These are phyloP conservation scores for Albula goreensis DNA, from an alignment of 2,113 vertebrate genomes.

Conservation along the genomic window DNA sequence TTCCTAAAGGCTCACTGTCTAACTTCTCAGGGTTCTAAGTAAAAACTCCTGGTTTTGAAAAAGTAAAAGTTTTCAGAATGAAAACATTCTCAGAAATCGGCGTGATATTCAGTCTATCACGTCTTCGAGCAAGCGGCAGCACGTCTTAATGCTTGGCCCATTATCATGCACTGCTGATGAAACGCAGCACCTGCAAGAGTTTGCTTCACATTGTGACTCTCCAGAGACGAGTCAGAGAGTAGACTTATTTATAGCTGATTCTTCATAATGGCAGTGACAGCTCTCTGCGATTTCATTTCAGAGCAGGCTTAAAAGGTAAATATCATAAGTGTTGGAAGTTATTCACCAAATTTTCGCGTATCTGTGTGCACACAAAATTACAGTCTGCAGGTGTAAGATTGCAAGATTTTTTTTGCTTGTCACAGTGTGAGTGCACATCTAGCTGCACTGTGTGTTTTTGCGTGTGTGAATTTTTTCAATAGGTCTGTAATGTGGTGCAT, in stretches of 20 bases:
- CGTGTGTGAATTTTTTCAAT: constrained; percentile 47
- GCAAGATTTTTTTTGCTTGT: background rate
- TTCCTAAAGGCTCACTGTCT: background rate
- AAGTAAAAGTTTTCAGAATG: background rate
- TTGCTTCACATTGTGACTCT: constrained; percentile 53
- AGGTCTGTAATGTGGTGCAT: constrained; percentile 14
- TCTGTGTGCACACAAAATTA: constrained; percentile 22
- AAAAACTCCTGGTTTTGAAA: background rate
- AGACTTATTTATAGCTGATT: constrained; percentile 63
- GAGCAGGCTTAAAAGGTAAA: constrained; percentile 29
- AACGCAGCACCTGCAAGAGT: constrained; percentile 54
- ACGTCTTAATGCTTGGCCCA: constrained; percentile 40
- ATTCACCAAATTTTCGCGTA: constrained; percentile 27
- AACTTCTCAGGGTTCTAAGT: background rate
- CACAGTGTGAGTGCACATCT: background rate
- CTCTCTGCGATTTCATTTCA: constrained; percentile 51
- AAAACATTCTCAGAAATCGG: constrained; percentile 1
- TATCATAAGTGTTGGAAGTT: constrained; percentile 21
- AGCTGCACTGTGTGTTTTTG: constrained; percentile 35
- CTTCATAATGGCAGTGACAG: constrained; percentile 57
- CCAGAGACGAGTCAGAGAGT: constrained; percentile 38
- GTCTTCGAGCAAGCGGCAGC: constrained; percentile 47
- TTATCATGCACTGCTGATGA: constrained; percentile 61
- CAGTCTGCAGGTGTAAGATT: background rate
- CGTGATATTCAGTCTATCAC: constrained; percentile 52